Conservation (phyloP, 2,113 vertebrate genomes). For the Cinclus cinclus region DNA sequence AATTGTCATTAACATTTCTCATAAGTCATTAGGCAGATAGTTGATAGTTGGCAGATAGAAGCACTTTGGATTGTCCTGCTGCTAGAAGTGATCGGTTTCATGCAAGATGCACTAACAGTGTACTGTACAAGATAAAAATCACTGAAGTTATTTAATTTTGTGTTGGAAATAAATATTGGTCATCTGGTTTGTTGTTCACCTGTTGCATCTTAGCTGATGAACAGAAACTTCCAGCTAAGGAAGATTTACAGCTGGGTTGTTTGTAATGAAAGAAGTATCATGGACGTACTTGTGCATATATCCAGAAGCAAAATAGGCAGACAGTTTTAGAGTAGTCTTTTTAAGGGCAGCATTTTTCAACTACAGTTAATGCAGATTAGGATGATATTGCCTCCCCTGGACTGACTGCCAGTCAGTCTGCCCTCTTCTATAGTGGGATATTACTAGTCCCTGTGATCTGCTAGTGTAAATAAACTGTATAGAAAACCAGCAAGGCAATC, state of each 20-base stretch:
- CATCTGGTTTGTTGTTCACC: background rate
- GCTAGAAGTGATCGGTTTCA: background rate
- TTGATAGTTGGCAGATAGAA: too few species aligned
- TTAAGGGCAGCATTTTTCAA: background rate
- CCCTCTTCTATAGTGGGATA: fast-evolving
- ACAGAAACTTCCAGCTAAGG: background rate
- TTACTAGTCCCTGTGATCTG: background rate
- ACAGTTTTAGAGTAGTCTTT: background rate
- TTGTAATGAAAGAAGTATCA: background rate
- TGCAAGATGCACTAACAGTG: background rate
- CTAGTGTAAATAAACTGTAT: background rate
- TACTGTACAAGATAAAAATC: background rate
- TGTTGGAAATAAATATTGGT: background rate
- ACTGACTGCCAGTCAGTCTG: background rate
- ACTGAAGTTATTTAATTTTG: background rate
- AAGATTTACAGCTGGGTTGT: background rate
- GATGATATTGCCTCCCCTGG: background rate
- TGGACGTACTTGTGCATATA: background rate
- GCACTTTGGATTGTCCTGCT: background rate
- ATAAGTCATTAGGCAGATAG: background rate
- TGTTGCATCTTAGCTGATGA: background rate
- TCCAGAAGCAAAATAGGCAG: background rate
- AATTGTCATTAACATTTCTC: background rate
- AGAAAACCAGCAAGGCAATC: background rate
- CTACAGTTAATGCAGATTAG: background rate